Percentiles rank a stretch among this genome's conserved stretches.
phyloP scores from a whole-genome alignment of 2,888 invertebrate species.

The Thera britannica region DNA sequence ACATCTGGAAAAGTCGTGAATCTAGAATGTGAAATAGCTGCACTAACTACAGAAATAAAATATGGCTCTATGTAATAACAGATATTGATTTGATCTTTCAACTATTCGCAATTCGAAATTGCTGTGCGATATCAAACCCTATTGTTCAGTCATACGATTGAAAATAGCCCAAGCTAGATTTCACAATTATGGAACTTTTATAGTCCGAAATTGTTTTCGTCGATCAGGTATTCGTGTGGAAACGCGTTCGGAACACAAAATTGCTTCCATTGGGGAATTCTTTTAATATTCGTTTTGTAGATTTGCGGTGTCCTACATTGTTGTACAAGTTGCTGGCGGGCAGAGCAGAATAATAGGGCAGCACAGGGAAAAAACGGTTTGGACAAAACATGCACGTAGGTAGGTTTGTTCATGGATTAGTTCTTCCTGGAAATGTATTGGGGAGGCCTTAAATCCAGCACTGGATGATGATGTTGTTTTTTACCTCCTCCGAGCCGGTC shows the following conservation, averaged over 20 bases:
- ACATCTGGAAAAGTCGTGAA: too few relatives aligned
- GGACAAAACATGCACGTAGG: too few relatives aligned
- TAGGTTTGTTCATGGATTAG: too few relatives aligned
- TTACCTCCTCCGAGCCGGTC: too few relatives aligned
- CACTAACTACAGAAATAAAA: neutral
- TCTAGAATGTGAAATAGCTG: too few relatives aligned
- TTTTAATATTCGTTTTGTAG: conserved; percentile 25
- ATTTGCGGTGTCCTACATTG: conserved; percentile 8
- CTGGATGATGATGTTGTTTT: too few relatives aligned
- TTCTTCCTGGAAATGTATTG: too few relatives aligned
- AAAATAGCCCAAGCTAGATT: conserved; percentile 12
- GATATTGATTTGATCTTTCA: neutral
- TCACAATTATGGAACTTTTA: conserved; percentile 36
- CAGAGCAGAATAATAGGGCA: neutral
- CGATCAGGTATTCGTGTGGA: conserved; percentile 59
- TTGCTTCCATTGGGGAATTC: conserved; percentile 43
- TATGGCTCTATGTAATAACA: neutral
- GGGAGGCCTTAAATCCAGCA: too few relatives aligned
- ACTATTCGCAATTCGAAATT: neutral
- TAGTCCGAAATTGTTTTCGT: conserved; percentile 55
- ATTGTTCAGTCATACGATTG: neutral
- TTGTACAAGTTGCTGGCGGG: conserved; percentile 1
- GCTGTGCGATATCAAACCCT: neutral
- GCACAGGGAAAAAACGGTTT: too few relatives aligned
- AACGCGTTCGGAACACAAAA: conserved; percentile 47